A percentile compares a stretch with the other conserved stretches of the same genome.
phyloP scores from a whole-genome alignment of 2,113 vertebrate species.

The Tyto alba region DNA sequence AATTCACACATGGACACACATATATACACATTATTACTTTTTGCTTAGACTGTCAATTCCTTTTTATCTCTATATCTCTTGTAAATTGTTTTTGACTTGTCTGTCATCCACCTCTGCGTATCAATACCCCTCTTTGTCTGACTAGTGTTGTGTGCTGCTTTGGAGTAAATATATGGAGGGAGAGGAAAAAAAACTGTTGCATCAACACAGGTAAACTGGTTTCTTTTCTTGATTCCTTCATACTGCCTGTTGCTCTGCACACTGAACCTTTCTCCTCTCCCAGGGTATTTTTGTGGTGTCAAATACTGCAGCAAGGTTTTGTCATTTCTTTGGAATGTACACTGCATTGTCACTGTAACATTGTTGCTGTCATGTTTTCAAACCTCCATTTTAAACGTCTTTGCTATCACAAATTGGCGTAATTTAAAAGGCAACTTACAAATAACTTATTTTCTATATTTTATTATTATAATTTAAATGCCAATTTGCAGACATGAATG shows the following conservation, averaged over 20 bases:
- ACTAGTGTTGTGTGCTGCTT: not conserved
- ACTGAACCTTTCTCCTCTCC: not conserved
- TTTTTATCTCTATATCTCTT: not conserved
- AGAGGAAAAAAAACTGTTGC: fast-evolving
- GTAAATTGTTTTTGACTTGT: not conserved
- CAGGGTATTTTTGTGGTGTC: not conserved
- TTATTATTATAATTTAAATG: not conserved
- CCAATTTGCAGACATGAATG: not conserved
- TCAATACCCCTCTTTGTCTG: not conserved
- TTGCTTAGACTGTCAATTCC: not conserved
- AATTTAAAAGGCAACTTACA: not conserved
- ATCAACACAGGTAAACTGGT: not conserved
- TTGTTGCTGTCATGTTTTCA: not conserved
- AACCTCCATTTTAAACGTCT: slow-evolving; percentile 8
- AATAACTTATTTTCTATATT: not conserved
- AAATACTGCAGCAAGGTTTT: not conserved
- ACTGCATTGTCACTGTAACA: not conserved
- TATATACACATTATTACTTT: not conserved
- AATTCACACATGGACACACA: not conserved
- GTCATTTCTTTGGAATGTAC: not conserved
- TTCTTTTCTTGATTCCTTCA: not conserved
- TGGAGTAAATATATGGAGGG: not conserved
- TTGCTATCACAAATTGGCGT: not conserved
- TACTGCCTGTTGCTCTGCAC: not conserved
- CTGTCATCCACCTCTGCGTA: not conserved